Evolutionary conservation across 2,888 invertebrate species (phyloP), one percentile per base, ranked within the genome.

Genomic region (Prosopocoilus inquinatus): DNA sequence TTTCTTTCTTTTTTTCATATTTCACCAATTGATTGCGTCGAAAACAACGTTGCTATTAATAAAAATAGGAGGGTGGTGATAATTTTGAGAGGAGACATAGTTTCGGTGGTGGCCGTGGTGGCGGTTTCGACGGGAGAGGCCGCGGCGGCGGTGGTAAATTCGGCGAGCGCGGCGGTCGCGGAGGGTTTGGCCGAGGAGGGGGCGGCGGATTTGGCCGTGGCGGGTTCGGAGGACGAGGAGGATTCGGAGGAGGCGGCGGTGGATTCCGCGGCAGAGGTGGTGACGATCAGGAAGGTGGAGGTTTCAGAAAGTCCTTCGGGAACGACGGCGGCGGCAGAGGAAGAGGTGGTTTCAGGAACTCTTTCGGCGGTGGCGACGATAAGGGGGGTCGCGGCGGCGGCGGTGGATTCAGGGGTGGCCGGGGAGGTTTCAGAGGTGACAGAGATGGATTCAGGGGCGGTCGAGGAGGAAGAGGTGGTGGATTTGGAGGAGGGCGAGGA

Each of bases 231-330:
- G 58, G 64, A 7, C 65, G 66, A 3, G 65, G 33, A 32, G 69
- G 68, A 35, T 64, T 65, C 33, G 63, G 68, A 20, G 57, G 65
- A 5, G 61, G 80, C 16, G 78, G 80, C 1, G 77, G 77, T 60
- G 70, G 78, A 49, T 79, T 78, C 3, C 67, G 70, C 15, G 79
- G 78, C 16, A 78, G 79, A 59, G 77, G 64, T n/a, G 16, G 16
- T 4, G 64, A 64, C 12, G 60, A 62, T 2, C 64, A 64, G 3
- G 61, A 64, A n/a, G 54, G 67, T 33, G 70, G 71, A 9, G 69
- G 68, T 36, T 72, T 71, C 43, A 73, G 70, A 48, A 66, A 58
- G 59, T 68, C 64, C 64, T 70, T 55, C 65, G 69, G 53, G 53
- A 71, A 57, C 55, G 70, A 16, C 65, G 65, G 52, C 45, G 70